phyloP scores from a whole-genome alignment of 2,113 vertebrate genomes.

The Rynchops niger region DNA sequence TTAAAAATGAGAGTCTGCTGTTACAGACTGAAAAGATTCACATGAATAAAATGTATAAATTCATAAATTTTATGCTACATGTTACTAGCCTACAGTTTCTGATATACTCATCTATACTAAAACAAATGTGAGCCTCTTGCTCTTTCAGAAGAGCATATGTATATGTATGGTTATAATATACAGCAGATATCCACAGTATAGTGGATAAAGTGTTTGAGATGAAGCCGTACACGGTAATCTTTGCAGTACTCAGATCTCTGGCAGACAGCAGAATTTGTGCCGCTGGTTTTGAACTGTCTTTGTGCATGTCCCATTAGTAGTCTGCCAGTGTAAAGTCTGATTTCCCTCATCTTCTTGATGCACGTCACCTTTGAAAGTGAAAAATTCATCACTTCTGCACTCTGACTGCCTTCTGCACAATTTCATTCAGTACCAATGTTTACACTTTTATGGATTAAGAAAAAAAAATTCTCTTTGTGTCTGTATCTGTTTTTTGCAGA shows the following conservation, averaged over 20 bases:
- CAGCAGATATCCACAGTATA: background rate
- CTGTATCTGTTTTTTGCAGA: conserved; percentile 43
- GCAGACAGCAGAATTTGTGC: conserved; percentile 40
- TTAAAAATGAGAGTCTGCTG: background rate
- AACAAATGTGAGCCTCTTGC: background rate
- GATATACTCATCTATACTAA: background rate
- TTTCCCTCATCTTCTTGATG: conserved; percentile 28
- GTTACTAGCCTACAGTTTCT: conserved; percentile 44
- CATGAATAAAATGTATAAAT: conserved; percentile 40
- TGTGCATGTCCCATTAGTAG: conserved; percentile 50
- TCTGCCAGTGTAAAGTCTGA: conserved; percentile 51
- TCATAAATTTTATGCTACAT: conserved; percentile 39
- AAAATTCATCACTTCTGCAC: conserved; percentile 36
- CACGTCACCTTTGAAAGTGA: conserved; percentile 36
- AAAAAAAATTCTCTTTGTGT: conserved; percentile 12
- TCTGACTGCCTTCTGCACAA: conserved; percentile 40
- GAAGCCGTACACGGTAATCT: conserved; percentile 16
- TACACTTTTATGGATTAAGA: conserved; percentile 41
- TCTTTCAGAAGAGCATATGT: conserved; percentile 4
- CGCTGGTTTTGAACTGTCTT: conserved; percentile 48
- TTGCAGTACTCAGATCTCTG: conserved; percentile 43
- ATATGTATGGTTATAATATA: background rate
- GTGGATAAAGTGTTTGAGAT: background rate
- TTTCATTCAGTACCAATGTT: conserved; percentile 9
- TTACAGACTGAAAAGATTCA: conserved; percentile 1